Evolutionary conservation across 2,797 vertebrate species (phyloP).

Genomic region (Crax fasciolata): DNA sequence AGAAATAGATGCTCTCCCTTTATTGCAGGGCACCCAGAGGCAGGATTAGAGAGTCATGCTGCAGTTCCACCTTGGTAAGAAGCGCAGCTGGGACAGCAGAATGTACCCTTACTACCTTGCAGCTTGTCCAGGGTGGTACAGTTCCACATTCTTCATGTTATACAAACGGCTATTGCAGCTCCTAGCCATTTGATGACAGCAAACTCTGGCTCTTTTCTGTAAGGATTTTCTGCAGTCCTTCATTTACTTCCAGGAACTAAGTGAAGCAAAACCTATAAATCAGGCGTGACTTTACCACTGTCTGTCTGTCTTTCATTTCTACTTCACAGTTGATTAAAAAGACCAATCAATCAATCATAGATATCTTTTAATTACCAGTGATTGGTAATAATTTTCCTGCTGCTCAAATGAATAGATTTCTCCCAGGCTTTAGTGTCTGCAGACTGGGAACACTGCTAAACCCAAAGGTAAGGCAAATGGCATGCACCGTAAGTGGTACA

Average conservation of each 20-base stretch:
- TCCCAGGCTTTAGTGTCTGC: not conserved
- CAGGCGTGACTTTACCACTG: not conserved
- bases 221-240: not conserved
- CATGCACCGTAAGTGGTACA: not conserved
- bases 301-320: not conserved
- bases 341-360: not conserved
- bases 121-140: not conserved
- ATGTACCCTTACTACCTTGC: not conserved
- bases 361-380: not conserved
- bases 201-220: not conserved
- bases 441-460: not conserved
- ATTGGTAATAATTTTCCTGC: not conserved
- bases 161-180: not conserved
- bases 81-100: not conserved
- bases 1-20: not conserved
- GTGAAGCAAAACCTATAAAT: not conserved
- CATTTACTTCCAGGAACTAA: not conserved
- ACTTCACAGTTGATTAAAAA: slow-evolving; percentile 14
- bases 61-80: not conserved
- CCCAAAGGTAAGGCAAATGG: not conserved
- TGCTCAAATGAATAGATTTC: not conserved
- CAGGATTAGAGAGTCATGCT: slow-evolving; percentile 1
- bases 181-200: not conserved
- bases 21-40: not conserved
- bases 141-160: not conserved